phyloP scores from a whole-genome alignment of 2,888 invertebrate species.

The Pachydiplax longipennis region DNA sequence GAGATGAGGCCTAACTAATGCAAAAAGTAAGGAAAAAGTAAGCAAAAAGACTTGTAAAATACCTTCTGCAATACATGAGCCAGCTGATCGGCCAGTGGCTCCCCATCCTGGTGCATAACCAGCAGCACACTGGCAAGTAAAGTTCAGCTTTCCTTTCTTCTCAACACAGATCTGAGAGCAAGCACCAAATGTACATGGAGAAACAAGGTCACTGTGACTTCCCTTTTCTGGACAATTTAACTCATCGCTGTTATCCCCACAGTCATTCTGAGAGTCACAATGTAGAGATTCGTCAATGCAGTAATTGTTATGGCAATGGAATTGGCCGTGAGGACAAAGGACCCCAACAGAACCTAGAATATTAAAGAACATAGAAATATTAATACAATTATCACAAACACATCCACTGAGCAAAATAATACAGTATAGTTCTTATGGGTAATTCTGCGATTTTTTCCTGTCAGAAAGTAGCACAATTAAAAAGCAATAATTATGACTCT shows the following conservation, averaged over 20 bases:
- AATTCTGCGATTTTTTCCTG: too few relatives aligned
- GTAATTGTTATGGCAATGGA: slow-evolving; percentile 56
- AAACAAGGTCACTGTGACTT: slow-evolving; percentile 47
- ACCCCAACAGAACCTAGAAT: not conserved
- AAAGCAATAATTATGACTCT: too few relatives aligned
- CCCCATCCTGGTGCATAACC: slow-evolving; percentile 64
- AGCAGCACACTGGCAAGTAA: slow-evolving; percentile 69
- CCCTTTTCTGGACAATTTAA: slow-evolving; percentile 56
- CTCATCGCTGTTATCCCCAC: slow-evolving; percentile 58
- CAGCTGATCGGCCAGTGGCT: slow-evolving; percentile 49
- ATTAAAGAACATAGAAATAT: not conserved
- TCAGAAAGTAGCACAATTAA: too few relatives aligned
- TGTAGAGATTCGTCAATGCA: slow-evolving; percentile 56
- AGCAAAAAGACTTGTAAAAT: slow-evolving; percentile 13
- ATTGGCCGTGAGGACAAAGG: slow-evolving; percentile 49
- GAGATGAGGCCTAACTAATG: too few relatives aligned
- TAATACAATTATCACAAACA: too few relatives aligned
- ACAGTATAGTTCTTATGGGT: too few relatives aligned
- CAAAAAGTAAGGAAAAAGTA: too few relatives aligned
- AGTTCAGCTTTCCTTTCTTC: slow-evolving; percentile 63
- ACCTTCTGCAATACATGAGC: slow-evolving; percentile 56
- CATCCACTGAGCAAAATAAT: too few relatives aligned
- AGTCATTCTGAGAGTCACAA: slow-evolving; percentile 57
- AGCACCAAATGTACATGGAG: slow-evolving; percentile 71
- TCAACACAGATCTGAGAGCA: slow-evolving; percentile 81